A percentile compares a stretch with the other conserved stretches of the same genome.
Conservation (phyloP, 2,113 vertebrate genomes). For the Forbesichthys papilliferus region DNA sequence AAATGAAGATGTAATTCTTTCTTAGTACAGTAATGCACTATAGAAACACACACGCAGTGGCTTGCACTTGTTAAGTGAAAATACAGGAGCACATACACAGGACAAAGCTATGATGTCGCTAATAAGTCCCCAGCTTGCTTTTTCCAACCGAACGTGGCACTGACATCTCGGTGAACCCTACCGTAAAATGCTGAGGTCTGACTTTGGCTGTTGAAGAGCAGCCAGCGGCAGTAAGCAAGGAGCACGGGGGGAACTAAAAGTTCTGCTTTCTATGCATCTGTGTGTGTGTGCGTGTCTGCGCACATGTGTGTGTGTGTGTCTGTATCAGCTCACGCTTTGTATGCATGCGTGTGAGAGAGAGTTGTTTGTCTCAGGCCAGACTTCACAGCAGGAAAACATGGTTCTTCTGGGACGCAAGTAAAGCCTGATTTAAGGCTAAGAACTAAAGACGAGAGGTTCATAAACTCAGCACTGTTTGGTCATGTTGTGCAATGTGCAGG, state of each 20-base stretch:
- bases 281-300: neutral
- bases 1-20: neutral
- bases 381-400: conserved; percentile 20
- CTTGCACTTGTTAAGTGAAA: too few relatives aligned
- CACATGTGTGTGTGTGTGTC: neutral
- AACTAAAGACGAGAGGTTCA: conserved; percentile 3
- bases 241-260: neutral
- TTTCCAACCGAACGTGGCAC: conserved; percentile 43
- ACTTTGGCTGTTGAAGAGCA: conserved; percentile 33
- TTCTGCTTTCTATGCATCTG: neutral
- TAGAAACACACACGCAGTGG: too few relatives aligned
- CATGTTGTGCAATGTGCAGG: conserved; percentile 31
- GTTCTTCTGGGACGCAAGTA: conserved; percentile 9
- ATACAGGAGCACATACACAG: too few relatives aligned
- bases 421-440: conserved; percentile 4
- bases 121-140: conserved; percentile 16
- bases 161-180: conserved; percentile 42
- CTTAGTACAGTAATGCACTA: too few relatives aligned
- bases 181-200: conserved; percentile 42
- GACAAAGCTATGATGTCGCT: too few relatives aligned
- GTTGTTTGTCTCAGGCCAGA: neutral
- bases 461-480: conserved; percentile 1
- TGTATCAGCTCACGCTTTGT: neutral
- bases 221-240: conserved; percentile 26
- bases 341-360: neutral